Percentiles rank a stretch among this genome's conserved stretches.
Evolutionary conservation across 2,888 invertebrate genomes (phyloP).

Genomic region (Oegoconia quadripuncta): DNA sequence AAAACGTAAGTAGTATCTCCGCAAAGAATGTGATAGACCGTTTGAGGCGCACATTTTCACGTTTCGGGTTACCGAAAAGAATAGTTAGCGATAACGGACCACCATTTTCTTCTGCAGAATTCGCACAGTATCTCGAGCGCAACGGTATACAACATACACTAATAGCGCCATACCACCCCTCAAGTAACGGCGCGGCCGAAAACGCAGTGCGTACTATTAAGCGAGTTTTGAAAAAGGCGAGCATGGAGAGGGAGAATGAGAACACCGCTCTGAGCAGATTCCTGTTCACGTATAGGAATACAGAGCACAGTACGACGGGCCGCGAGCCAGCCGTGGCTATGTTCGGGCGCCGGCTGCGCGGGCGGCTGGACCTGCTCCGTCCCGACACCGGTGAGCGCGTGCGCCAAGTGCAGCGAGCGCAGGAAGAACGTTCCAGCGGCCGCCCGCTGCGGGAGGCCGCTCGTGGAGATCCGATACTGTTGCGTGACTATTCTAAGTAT

Average conservation of each 20-base stretch:
- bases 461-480: background rate
- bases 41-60: slow-evolving; percentile 17
- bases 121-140: slow-evolving; percentile 11
- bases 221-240: background rate
- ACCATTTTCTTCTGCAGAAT: slow-evolving; percentile 17
- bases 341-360: background rate
- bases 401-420: too few relatives aligned
- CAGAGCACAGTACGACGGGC: background rate
- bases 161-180: slow-evolving; percentile 17
- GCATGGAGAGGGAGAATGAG: background rate
- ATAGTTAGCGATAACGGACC: slow-evolving; percentile 22
- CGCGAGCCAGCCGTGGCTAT: background rate
- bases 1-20: background rate
- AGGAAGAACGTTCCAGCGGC: too few relatives aligned
- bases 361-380: background rate
- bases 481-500: background rate
- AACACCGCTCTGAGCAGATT: background rate
- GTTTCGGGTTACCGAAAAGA: slow-evolving; percentile 18
- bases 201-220: slow-evolving; percentile 16
- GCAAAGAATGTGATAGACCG: background rate
- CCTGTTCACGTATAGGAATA: background rate
- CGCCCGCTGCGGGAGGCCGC: background rate
- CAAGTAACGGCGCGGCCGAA: slow-evolving; percentile 19
- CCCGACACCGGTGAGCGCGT: background rate
- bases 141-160: slow-evolving; percentile 14